phyloP scores from a whole-genome alignment of 1,140 invertebrate genomes.

The Cherax destructor region DNA sequence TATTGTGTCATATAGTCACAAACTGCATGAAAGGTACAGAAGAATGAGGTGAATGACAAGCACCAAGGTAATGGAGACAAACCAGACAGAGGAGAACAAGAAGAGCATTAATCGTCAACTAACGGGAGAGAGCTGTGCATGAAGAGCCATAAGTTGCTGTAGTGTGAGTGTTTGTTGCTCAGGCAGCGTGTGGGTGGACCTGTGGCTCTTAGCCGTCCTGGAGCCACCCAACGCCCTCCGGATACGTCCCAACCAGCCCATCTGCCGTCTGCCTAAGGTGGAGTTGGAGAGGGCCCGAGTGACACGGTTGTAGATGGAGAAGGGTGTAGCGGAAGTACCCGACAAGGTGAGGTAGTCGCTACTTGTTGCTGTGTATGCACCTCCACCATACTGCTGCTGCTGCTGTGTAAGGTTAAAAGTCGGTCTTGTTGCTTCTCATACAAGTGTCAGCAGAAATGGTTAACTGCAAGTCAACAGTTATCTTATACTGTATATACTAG shows the following conservation, averaged over 20 bases:
- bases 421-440: neutral
- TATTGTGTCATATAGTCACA: no score
- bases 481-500: no score
- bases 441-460: neutral
- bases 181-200: neutral
- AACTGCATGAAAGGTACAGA: no score
- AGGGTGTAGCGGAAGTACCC: conserved; percentile 15
- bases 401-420: neutral
- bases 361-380: conserved; percentile 41
- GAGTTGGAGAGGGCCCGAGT: conserved; percentile 58
- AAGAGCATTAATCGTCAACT: conserved; percentile 3
- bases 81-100: neutral
- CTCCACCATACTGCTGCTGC: neutral
- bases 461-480: neutral
- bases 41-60: neutral
- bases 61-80: neutral
- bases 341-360: conserved; percentile 53
- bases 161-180: conserved; percentile 39
- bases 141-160: conserved; percentile 62
- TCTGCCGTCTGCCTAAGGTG: conserved; percentile 25
- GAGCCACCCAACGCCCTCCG: conserved; percentile 26
- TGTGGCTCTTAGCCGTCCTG: neutral
- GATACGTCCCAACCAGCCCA: conserved; percentile 15
- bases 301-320: conserved; percentile 58
- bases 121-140: conserved; percentile 52